Evolutionary conservation across 2,888 invertebrate genomes (phyloP), one percentile per base, ranked within the genome.

Genomic region (Gisinianus flammeolus): DNA sequence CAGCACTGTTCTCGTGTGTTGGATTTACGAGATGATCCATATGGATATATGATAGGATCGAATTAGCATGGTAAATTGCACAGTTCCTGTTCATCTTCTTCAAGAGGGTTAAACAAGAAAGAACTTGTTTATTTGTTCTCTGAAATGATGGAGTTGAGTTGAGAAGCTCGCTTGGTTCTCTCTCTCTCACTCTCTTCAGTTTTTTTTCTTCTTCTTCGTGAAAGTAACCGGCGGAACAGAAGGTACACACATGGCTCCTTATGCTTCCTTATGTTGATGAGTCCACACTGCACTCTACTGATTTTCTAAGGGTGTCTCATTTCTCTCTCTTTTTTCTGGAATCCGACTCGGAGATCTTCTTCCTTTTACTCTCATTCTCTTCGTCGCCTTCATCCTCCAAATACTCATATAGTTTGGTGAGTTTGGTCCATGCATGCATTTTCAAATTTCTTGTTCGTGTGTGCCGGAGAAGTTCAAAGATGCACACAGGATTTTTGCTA

Each of bases 71-170:
- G 58, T 74, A 78, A 74, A 74, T 74, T 74, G 74, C 74, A 58
- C 72, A 73, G 73, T 78, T 75, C 75, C 58, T 69, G 74, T 62
- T 44, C 75, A n/a, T 22, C 22, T 26, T 69, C 35, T 62, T 30
- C 71, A 35, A 81, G 75, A 58, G 79, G 77, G 70, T 70, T 76
- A 69, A 73, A 77, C 71, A 72, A 76, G 78, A 77, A 74, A 71
- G 56, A 76, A 68, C 69, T 79, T 83, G 83, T 81, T 83, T 83
- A 82, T 82, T 82, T 82, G 80, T 82, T 80, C 80, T 80, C 35
- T 69, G 79, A 80, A 76, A 79, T 81, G 81, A 82, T 82, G 81
- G 82, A 81, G 80, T 82, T 79, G 79, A 79, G 80, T 79, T 80
- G 76, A 79, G 76, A 78, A 77, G 80, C 72, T 77, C 44, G 66